Evolutionary conservation across 53 echinoderm and acorn worm genomes (phyloP), one percentile per base, ranked within the genome.

Genomic region (Holothuria scabra): DNA sequence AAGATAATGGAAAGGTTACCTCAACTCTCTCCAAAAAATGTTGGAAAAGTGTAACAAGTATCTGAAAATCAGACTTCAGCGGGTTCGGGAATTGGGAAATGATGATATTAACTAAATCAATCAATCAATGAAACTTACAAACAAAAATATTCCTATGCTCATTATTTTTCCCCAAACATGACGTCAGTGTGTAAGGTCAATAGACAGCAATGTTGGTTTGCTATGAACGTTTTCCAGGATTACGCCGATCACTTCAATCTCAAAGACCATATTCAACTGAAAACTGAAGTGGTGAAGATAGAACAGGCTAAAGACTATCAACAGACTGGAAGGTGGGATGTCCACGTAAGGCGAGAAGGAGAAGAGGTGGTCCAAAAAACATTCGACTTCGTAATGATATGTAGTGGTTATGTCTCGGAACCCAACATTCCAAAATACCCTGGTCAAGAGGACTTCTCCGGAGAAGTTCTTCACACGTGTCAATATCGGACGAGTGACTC

Each of bases 161-260:
- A n/a, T n/a, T n/a, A n/a, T n/a, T n/a, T n/a, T n/a, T n/a, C n/a
- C n/a, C n/a, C n/a, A n/a, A n/a, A n/a, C n/a, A n/a, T n/a, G n/a
- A n/a, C n/a, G n/a, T n/a, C n/a, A n/a, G n/a, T n/a, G n/a, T n/a
- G n/a, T n/a, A n/a, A n/a, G n/a, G n/a, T n/a, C 41, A 0, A 41
- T 4, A 5, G 41, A 5, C 41, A 41, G 6, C 6, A 41, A 0
- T 41, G 7, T 41, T 41, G 7, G 2, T 41, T 4, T 41, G 6
- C 13, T 21, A 1, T 67, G 1, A 26, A n/a, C 26, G 21, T 24
- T 21, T 52, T 38, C 18, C 24, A 80, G 80, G 61, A 79, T 63
- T 95, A 93, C 82, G 95, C 95, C 38, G 85, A 95, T 14, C 31
- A 90, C 24, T 95, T 95, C 67, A 84, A 82, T 21, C 80, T 95